A percentile compares a stretch with the other conserved stretches of the same genome.
Evolutionary conservation across 2,888 invertebrate species (phyloP).

Genomic region (Brachyptera putata): DNA sequence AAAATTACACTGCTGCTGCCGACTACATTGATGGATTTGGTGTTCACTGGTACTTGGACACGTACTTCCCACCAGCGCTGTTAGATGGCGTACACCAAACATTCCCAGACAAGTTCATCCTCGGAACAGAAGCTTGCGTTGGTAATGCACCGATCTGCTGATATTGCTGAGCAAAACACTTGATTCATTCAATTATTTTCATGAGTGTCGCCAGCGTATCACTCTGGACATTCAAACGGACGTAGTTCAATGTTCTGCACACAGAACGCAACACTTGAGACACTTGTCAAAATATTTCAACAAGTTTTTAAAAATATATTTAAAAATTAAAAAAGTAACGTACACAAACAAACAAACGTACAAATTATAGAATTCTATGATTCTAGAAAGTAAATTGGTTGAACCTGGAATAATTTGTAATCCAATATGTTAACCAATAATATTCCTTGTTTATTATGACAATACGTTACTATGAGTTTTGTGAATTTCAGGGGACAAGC

Average conservation of each 20-base stretch:
- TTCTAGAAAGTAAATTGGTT: too few relatives aligned
- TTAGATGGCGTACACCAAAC: conserved; percentile 55
- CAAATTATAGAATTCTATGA: too few relatives aligned
- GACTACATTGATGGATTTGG: conserved; percentile 70
- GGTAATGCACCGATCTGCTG: conserved; percentile 46
- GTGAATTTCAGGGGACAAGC: conserved; percentile 54
- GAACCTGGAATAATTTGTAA: too few relatives aligned
- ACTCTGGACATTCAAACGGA: background rate
- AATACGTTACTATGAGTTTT: too few relatives aligned
- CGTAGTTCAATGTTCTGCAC: too few relatives aligned
- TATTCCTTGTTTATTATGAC: too few relatives aligned
- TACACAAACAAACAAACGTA: too few relatives aligned
- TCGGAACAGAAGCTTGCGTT: conserved; percentile 78
- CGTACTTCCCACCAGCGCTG: conserved; percentile 51
- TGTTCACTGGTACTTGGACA: conserved; percentile 79
- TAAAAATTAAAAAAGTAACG: too few relatives aligned
- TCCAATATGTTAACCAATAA: too few relatives aligned
- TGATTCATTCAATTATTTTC: background rate
- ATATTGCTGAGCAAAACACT: background rate
- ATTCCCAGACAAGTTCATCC: conserved; percentile 64
- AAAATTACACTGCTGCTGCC: conserved; percentile 45
- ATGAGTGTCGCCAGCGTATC: background rate
- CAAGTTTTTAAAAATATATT: too few relatives aligned
- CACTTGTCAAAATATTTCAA: too few relatives aligned
- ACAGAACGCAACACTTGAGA: too few relatives aligned